These are phyloP conservation scores for Argyrosomus regius DNA, from an alignment of 2,797 vertebrate genomes.

Conservation along the genomic window DNA sequence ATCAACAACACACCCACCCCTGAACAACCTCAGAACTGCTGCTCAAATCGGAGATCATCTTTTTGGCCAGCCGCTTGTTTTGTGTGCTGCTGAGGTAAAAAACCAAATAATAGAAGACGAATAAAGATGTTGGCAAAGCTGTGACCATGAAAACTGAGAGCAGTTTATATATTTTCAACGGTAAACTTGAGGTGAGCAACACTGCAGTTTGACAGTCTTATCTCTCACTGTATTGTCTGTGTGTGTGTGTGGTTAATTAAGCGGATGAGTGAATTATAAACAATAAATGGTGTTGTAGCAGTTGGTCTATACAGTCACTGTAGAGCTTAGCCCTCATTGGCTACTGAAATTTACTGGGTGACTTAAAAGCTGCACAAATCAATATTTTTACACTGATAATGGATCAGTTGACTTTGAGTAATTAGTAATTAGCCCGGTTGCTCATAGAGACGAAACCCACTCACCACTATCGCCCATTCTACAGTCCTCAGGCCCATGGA, in stretches of 20 bases:
- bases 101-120: not conserved
- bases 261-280: too few species aligned
- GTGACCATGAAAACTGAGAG: slow-evolving; percentile 15
- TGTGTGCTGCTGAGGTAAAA: not conserved
- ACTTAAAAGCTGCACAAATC: not conserved
- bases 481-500: too few species aligned
- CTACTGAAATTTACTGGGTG: not conserved
- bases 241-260: not conserved
- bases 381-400: not conserved
- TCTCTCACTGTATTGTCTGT: not conserved
- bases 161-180: not conserved
- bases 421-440: not conserved
- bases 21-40: not conserved
- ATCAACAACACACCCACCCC: not conserved
- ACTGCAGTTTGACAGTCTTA: not conserved
- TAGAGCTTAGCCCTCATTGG: not conserved
- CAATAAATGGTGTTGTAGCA: not conserved
- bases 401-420: not conserved
- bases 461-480: too few species aligned
- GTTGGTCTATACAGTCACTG: not conserved
- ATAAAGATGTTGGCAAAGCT: not conserved
- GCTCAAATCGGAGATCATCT: not conserved
- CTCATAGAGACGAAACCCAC: not conserved
- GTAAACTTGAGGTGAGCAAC: slow-evolving; percentile 4
- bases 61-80: not conserved